Conservation (phyloP, 64 coral and sea anemone species). For the Montipora foliosa region DNA sequence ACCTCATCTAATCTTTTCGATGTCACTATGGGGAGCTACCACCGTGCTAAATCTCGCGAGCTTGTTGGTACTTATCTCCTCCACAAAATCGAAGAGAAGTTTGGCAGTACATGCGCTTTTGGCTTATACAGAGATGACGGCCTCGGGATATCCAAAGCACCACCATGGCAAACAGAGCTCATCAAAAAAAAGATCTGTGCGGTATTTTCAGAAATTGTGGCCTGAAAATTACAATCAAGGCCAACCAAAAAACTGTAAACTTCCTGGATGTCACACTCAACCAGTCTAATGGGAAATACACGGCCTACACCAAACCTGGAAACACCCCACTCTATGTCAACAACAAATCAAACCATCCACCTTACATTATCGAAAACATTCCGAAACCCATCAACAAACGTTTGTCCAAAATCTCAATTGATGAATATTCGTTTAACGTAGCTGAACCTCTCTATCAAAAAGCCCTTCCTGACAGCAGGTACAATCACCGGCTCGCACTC, state of each 20-base stretch:
- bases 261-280: slow-evolving; percentile 44
- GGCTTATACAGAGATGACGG: slow-evolving; percentile 55
- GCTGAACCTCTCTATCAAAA: slow-evolving; percentile 46
- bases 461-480: slow-evolving; percentile 25
- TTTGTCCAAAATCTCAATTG: slow-evolving; percentile 35
- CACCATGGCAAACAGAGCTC: background rate
- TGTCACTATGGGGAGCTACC: background rate
- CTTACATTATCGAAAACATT: background rate
- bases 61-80: slow-evolving; percentile 5
- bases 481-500: slow-evolving; percentile 2
- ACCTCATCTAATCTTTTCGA: slow-evolving; percentile 41
- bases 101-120: background rate
- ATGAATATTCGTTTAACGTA: slow-evolving; percentile 32
- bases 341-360: too few relatives aligned
- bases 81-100: background rate
- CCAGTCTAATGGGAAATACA: background rate
- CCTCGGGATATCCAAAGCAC: slow-evolving; percentile 31
- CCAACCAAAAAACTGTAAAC: slow-evolving; percentile 58
- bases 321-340: too few relatives aligned
- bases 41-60: slow-evolving; percentile 23
- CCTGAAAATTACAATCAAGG: slow-evolving; percentile 41
- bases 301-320: too few relatives aligned
- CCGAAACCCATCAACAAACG: slow-evolving; percentile 19
- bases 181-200: slow-evolving; percentile 41
- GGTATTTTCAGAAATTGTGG: slow-evolving; percentile 24